Evolutionary conservation across 2,888 invertebrate species (phyloP).

Genomic region (Scaeva pyrastri): DNA sequence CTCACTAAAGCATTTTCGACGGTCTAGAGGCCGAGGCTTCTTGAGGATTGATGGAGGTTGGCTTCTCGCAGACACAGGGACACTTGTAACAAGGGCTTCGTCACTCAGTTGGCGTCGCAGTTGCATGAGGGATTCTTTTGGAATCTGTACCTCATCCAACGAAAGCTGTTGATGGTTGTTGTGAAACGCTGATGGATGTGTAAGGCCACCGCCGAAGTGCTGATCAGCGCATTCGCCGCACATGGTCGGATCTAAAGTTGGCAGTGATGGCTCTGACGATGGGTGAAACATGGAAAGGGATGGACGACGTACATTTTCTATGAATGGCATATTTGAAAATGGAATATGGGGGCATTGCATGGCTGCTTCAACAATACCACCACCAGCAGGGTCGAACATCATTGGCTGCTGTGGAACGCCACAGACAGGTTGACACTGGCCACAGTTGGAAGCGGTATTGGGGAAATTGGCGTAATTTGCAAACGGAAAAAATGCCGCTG

Average conservation of each 20-base stretch:
- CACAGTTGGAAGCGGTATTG: conserved; percentile 47
- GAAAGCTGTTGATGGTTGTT: conserved; percentile 77
- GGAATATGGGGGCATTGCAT: conserved; percentile 48
- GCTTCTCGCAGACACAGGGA: conserved; percentile 81
- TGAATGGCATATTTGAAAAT: conserved; percentile 38
- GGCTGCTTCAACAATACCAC: conserved; percentile 43
- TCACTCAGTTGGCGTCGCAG: conserved; percentile 81
- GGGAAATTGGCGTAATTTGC: conserved; percentile 31
- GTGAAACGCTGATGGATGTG: conserved; percentile 77
- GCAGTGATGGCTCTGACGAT: conserved; percentile 82
- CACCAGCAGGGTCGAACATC: conserved; percentile 45
- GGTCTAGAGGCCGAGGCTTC: conserved; percentile 81
- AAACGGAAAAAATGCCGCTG: conserved; percentile 72
- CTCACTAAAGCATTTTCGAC: conserved; percentile 81
- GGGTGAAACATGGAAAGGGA: conserved; percentile 82
- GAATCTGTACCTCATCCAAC: conserved; percentile 80
- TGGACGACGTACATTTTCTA: conserved; percentile 78
- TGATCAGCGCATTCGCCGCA: conserved; percentile 83
- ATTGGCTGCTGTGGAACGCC: conserved; percentile 37
- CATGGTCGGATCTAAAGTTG: conserved; percentile 82
- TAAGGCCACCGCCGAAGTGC: conserved; percentile 81
- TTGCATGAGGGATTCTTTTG: conserved; percentile 81
- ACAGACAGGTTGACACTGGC: conserved; percentile 48
- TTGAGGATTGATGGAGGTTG: conserved; percentile 82
- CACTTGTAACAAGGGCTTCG: conserved; percentile 81